These are phyloP conservation scores for Drosophila kuntzei DNA, from an alignment of 2,888 invertebrate species.

Conservation along the genomic window DNA sequence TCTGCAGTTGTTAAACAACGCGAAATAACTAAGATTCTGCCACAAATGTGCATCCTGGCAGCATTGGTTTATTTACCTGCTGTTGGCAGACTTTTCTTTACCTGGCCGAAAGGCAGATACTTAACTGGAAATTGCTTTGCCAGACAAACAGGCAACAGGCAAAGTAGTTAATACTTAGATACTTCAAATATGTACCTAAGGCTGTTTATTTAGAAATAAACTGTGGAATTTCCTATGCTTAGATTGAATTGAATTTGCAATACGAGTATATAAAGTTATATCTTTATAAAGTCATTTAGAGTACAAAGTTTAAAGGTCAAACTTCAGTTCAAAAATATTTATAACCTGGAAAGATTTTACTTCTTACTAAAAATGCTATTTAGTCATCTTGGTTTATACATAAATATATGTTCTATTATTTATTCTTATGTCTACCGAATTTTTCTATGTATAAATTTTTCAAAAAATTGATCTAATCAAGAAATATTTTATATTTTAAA, in stretches of 20 bases:
- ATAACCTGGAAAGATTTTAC: background rate
- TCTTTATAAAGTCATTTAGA: background rate
- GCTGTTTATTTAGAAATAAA: slow-evolving; percentile 9
- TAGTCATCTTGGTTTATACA: too few relatives aligned
- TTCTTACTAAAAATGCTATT: too few relatives aligned
- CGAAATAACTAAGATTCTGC: slow-evolving; percentile 33
- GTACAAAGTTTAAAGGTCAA: background rate
- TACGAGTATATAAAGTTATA: background rate
- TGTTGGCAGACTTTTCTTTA: slow-evolving; percentile 6
- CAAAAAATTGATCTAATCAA: too few relatives aligned
- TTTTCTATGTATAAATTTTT: too few relatives aligned
- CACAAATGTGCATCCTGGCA: slow-evolving; percentile 8
- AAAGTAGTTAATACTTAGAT: slow-evolving; percentile 1
- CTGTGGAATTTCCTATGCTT: background rate
- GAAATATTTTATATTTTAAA: too few relatives aligned
- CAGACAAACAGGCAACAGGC: slow-evolving; percentile 8
- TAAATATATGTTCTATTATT: too few relatives aligned
- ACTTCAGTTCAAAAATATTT: background rate
- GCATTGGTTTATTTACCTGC: slow-evolving; percentile 35
- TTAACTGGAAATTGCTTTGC: slow-evolving; percentile 19
- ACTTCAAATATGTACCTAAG: slow-evolving; percentile 1
- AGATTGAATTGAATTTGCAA: background rate
- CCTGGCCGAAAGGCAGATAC: slow-evolving; percentile 15
- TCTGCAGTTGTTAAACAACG: slow-evolving; percentile 49
- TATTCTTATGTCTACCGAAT: too few relatives aligned